These are phyloP conservation scores for Colistium nudipinnis DNA, from an alignment of 2,113 vertebrate genomes.

Conservation along the genomic window DNA sequence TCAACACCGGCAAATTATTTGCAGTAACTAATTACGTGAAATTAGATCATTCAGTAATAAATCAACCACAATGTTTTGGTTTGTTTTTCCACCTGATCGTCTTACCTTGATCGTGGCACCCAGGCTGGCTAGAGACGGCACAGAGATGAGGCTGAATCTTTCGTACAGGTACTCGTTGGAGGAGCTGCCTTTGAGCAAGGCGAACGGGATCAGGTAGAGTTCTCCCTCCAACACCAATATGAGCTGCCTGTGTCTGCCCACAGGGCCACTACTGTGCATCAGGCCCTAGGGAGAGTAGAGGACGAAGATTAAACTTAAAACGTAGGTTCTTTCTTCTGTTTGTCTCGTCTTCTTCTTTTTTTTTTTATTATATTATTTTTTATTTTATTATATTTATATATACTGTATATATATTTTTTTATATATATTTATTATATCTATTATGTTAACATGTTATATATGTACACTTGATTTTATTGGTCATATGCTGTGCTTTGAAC, in stretches of 20 bases:
- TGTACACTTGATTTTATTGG: too few relatives aligned
- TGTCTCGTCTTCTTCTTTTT: too few relatives aligned
- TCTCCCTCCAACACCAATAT: slow-evolving; percentile 93
- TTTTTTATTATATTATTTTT: too few relatives aligned
- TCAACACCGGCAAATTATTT: too few relatives aligned
- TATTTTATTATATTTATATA: too few relatives aligned
- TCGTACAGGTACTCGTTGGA: slow-evolving; percentile 97
- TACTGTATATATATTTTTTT: too few relatives aligned
- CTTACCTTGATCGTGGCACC: slow-evolving; percentile 83
- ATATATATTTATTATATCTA: too few relatives aligned
- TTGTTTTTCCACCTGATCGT: not conserved
- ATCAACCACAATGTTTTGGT: not conserved
- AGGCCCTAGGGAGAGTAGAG: slow-evolving; percentile 82
- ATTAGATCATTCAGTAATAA: too few relatives aligned
- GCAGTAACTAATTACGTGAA: too few relatives aligned
- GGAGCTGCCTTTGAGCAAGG: slow-evolving; percentile 94
- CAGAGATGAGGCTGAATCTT: slow-evolving; percentile 91
- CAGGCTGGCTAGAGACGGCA: slow-evolving; percentile 90
- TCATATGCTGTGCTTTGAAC: too few relatives aligned
- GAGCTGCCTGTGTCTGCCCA: slow-evolving; percentile 91
- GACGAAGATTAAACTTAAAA: fast-evolving
- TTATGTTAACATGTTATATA: too few relatives aligned
- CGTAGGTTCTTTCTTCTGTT: too few relatives aligned
- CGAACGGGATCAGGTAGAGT: slow-evolving; percentile 94
- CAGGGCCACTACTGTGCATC: slow-evolving; percentile 93